Evolutionary conservation across 2,113 vertebrate genomes (phyloP), one percentile per base, ranked within the genome.

Genomic region (Pampusana beccarii): DNA sequence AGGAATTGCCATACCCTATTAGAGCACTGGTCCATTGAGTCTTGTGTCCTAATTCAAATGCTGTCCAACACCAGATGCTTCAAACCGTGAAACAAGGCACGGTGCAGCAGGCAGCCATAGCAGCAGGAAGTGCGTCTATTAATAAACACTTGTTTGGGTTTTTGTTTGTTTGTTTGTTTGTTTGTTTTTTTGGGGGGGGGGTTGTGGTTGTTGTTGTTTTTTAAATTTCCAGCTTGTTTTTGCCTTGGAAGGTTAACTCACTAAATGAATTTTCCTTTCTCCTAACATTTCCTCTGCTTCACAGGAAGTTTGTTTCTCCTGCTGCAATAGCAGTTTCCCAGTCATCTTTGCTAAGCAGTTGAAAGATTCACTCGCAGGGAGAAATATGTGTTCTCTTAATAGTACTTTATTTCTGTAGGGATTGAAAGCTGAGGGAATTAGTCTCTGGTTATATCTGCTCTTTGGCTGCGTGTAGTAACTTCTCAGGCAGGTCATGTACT

Each of bases 401-500:
- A 53, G 61, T 20, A 36, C 24, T 54, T 94, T 96, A 92, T 72
- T 96, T 96, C 84, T 93, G 40, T 46, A 33, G 58, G 73, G 73
- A 62, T 23, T 91, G 92, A 75, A 96, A 88, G 62, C 82, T 60
- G 57, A 89, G 48, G 66, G 58, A 83, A 94, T 94, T 92, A 1
- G 8, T 90, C 61, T 95, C 34, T 75, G 87, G 65, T 80, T 91
- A 51, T 88, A 95, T 93, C 58, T 94, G 77, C 77, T 95, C 92
- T 90, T 88, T 75, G 78, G 25, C 83, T 95, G 54, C 11, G 12
- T 61, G 70, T 44, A 93, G 80, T 80, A 92, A 92, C 88, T 97
- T 97, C 70, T 90, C 89, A 97, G 87, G 92, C 93, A 95, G 96
- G 94, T 97, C 93, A 96, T 93, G 88, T 96, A 94, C 77, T 94